Conservation (phyloP, 2,888 invertebrate species). For the Eulithis testata region DNA sequence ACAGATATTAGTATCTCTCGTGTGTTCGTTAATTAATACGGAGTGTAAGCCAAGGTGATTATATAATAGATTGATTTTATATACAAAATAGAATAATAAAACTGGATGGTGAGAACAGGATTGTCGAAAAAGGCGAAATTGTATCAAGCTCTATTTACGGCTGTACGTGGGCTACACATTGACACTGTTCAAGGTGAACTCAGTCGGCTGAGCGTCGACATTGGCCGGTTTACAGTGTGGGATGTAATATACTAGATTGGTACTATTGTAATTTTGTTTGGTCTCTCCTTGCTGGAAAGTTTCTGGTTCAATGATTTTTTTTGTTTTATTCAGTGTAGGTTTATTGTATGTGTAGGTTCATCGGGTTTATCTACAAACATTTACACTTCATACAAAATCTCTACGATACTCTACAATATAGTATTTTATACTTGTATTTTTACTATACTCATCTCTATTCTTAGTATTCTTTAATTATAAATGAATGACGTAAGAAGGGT, state of each 20-base stretch:
- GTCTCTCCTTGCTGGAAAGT: neutral
- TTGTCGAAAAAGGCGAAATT: conserved; percentile 38
- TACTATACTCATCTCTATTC: too few relatives aligned
- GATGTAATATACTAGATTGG: conserved; percentile 35
- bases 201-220: conserved; percentile 47
- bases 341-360: too few relatives aligned
- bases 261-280: conserved; percentile 12
- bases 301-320: neutral
- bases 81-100: conserved; percentile 8
- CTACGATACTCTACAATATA: too few relatives aligned
- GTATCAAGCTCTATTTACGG: conserved; percentile 40
- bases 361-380: too few relatives aligned
- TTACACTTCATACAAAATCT: too few relatives aligned
- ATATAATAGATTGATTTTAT: conserved; percentile 34
- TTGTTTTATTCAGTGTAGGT: too few relatives aligned
- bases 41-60: conserved; percentile 35
- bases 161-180: conserved; percentile 68
- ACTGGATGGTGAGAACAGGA: conserved; percentile 9
- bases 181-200: conserved; percentile 74
- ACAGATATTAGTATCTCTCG: conserved; percentile 27
- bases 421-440: too few relatives aligned
- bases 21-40: conserved; percentile 35
- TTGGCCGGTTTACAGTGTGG: conserved; percentile 45
- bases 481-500: too few relatives aligned
- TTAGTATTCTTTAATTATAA: too few relatives aligned